Base-by-base conservation (phyloP, 2,888 invertebrate species). In the Caenorhabditis sp. region DNA sequence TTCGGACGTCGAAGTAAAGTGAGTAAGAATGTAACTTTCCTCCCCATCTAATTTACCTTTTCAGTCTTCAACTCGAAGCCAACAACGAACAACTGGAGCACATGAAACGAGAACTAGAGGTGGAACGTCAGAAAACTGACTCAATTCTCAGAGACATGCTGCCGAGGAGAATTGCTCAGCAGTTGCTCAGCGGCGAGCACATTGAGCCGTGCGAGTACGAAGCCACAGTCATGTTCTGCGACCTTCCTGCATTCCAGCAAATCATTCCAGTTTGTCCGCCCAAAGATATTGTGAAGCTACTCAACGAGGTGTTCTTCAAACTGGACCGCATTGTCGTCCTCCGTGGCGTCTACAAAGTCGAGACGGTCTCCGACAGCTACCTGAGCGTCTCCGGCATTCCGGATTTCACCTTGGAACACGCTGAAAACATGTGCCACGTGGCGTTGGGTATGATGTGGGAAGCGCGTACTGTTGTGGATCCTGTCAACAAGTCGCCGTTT, bases 271-370 rank as follows among this genome's bases (percentile, higher is more conserved):
- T 84, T 5, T 87, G 88, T 65, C 81, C 86, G 15, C 90, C 90
- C 2, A 85, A 87, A 52, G 86, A 89, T 35, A 84, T 90, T 15
- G 89, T 90, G 1, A 79, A 82, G 55, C 84, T 90, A 61, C 84
- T 90, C 22, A 90, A 90, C 78, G 87, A 87, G 30, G 84, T 90
- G 17, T 90, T 90, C 84, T 87, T 87, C 9, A 83, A 86, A 27
- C 81, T 86, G 35, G 87, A 88, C 39, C 73, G 86, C 8, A 80
- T 88, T 8, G 83, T 86, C 5, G 83, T 83, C 30, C 65, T 87
- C 46, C 86, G 87, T 43, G 80, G 81, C 39, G 84, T 86, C 6
- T 86, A 86, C 66, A 87, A 87, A 70, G 87, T 87, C 13, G 86
- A 87, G 61, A 87, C 87, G 0, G 84, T 87, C 27, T 83, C 85